Percentiles rank a stretch among this genome's conserved stretches.
phyloP scores from a whole-genome alignment of 1,140 invertebrate genomes.

The Trichonephila inaurata region DNA sequence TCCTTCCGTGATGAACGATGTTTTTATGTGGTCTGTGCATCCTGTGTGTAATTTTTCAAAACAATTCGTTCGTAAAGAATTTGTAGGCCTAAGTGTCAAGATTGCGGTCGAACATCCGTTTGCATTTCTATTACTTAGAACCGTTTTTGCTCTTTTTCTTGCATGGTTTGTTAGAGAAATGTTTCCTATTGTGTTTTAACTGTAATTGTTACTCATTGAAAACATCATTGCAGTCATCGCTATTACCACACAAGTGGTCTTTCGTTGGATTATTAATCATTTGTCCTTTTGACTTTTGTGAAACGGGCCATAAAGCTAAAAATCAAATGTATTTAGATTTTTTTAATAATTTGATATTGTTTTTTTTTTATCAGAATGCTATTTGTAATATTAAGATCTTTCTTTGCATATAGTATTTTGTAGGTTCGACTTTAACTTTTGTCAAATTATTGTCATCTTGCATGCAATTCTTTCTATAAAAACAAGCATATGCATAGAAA shows the following conservation, averaged over 20 bases:
- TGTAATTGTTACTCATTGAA: not conserved
- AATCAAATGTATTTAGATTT: no score
- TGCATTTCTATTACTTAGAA: not conserved
- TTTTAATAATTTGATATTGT: no score
- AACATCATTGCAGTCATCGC: not conserved
- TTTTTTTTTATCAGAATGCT: no score
- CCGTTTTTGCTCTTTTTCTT: not conserved
- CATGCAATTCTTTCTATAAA: no score
- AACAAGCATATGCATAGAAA: no score
- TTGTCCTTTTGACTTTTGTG: no score
- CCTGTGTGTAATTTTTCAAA: not conserved
- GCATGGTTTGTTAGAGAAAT: not conserved
- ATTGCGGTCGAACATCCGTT: slow-evolving; percentile 14
- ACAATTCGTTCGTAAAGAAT: not conserved
- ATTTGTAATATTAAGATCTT: no score
- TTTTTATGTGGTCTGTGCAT: not conserved
- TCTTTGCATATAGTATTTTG: no score
- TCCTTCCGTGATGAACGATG: not conserved
- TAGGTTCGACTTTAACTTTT: no score
- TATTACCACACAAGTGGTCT: not conserved
- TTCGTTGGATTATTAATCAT: no score
- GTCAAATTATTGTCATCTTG: no score
- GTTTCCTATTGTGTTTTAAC: not conserved
- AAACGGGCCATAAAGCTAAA: no score
- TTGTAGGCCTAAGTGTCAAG: not conserved